A percentile compares a stretch with the other conserved stretches of the same genome.
phyloP scores from a whole-genome alignment of 2,113 vertebrate genomes.

The Cyanistes caeruleus region DNA sequence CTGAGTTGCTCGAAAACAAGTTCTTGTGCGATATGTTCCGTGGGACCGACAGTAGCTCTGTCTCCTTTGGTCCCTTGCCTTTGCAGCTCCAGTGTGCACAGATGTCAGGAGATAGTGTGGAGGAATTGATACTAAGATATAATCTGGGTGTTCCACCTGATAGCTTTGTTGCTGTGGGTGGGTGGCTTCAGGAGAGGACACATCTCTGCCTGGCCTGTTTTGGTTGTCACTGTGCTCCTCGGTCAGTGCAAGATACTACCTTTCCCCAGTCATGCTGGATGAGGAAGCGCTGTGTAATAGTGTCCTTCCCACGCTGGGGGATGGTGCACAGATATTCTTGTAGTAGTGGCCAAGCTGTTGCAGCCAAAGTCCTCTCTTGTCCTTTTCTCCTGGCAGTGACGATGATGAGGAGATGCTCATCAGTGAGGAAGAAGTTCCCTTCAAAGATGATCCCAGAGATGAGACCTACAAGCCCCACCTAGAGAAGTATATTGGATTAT shows the following conservation, averaged over 20 bases:
- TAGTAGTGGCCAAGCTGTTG: background rate
- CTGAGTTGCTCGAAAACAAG: background rate
- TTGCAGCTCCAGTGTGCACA: background rate
- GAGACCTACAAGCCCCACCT: slow-evolving; percentile 83
- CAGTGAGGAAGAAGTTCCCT: slow-evolving; percentile 84
- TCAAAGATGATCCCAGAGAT: slow-evolving; percentile 87
- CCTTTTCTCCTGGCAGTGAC: slow-evolving; percentile 59
- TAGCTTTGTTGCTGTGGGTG: background rate
- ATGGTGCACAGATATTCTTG: background rate
- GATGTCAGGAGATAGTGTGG: background rate
- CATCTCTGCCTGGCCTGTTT: background rate
- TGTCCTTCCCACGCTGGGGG: background rate
- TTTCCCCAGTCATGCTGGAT: background rate
- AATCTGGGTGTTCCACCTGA: background rate
- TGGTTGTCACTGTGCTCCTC: background rate
- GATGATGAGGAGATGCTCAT: slow-evolving; percentile 81
- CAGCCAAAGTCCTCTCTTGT: slow-evolving; percentile 17
- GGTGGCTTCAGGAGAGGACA: background rate
- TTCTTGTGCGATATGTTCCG: background rate
- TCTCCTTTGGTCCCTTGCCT: background rate
- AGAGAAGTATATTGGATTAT: slow-evolving; percentile 79
- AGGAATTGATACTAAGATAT: background rate
- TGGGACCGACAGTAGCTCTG: background rate
- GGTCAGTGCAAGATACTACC: background rate
- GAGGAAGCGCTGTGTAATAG: background rate